Conservation (phyloP, 2,113 vertebrate species). For the Lethenteron reissneri region DNA sequence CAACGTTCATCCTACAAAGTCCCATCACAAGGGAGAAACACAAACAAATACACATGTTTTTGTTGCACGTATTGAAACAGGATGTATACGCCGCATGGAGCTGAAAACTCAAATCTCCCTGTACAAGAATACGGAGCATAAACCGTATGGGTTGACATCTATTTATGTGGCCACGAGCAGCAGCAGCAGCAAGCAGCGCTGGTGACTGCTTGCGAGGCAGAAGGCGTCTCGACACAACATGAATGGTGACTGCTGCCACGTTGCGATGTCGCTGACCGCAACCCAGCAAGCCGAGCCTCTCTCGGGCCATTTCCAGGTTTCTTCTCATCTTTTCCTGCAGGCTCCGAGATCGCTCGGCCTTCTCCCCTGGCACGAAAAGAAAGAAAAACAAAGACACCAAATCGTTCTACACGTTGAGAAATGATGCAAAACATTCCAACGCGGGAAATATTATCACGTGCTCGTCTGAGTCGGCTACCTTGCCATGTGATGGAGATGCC, state of each 20-base stretch:
- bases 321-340: conserved; percentile 56
- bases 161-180: too few relatives aligned
- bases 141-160: too few relatives aligned
- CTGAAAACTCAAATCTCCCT: too few relatives aligned
- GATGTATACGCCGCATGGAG: too few relatives aligned
- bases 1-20: too few relatives aligned
- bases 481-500: conserved; percentile 39
- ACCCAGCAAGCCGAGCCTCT: conserved; percentile 56
- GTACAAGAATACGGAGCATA: too few relatives aligned
- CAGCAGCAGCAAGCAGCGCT: too few relatives aligned
- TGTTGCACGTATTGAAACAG: too few relatives aligned
- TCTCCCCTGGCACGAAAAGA: conserved; percentile 35
- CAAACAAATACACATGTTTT: too few relatives aligned
- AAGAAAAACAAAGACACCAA: conserved; percentile 13
- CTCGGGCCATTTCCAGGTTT: conserved; percentile 57
- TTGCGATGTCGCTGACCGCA: conserved; percentile 9
- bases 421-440: neutral
- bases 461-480: conserved; percentile 23
- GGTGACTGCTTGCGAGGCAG: too few relatives aligned
- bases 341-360: conserved; percentile 39
- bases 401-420: conserved; percentile 8
- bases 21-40: too few relatives aligned
- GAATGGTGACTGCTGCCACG: conserved; percentile 13
- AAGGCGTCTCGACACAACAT: too few relatives aligned
- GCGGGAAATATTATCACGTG: neutral